Evolutionary conservation across 2,113 vertebrate genomes (phyloP).

Genomic region (Callipepla squamata): DNA sequence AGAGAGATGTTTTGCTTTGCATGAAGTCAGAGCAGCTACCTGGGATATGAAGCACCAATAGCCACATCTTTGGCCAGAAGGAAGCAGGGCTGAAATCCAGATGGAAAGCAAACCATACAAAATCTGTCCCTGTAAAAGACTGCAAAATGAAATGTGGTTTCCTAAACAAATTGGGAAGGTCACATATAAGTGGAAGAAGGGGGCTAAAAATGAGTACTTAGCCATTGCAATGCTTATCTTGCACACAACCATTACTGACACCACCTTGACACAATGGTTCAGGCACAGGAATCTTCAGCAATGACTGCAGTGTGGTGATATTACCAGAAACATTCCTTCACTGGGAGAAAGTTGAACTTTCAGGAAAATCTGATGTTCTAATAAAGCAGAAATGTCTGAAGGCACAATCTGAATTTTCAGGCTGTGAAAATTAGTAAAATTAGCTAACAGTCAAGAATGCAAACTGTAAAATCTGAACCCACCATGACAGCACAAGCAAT

Average conservation of each 20-base stretch:
- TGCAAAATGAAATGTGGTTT: background rate
- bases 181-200: background rate
- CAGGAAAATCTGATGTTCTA: background rate
- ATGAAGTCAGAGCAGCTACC: background rate
- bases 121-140: background rate
- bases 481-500: background rate
- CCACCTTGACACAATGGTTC: background rate
- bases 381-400: background rate
- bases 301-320: no score
- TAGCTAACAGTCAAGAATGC: background rate
- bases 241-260: background rate
- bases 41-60: rapidly evolving
- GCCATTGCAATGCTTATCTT: background rate
- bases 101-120: background rate
- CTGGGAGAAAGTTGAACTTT: background rate
- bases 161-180: background rate
- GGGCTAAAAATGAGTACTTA: background rate
- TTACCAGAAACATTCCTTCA: background rate
- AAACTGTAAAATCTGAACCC: background rate
- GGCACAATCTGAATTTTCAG: background rate
- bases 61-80: background rate
- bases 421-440: background rate
- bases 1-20: background rate
- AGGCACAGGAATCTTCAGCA: background rate
- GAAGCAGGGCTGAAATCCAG: background rate